Percentiles rank a stretch among this genome's conserved stretches.
These are phyloP conservation scores for Stictocephala bisonia DNA, from an alignment of 2,888 invertebrate genomes.

Conservation along the genomic window DNA sequence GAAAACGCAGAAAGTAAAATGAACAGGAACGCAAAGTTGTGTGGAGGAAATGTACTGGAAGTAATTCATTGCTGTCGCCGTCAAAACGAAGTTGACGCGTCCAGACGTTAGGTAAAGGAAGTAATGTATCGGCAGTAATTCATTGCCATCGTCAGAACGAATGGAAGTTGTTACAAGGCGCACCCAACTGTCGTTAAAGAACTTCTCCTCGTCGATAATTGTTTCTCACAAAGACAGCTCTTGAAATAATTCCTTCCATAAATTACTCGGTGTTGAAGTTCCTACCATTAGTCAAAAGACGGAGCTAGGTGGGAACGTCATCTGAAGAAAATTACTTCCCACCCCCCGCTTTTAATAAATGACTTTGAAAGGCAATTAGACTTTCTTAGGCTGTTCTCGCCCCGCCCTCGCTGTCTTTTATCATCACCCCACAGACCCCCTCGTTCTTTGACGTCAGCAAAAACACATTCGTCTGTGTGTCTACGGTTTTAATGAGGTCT, in stretches of 20 bases:
- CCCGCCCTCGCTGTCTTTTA: conserved; percentile 48
- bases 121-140: conserved; percentile 39
- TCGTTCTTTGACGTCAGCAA: conserved; percentile 46
- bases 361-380: conserved; percentile 53
- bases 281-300: conserved; percentile 51
- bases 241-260: conserved; percentile 51
- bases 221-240: conserved; percentile 49
- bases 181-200: conserved; percentile 34
- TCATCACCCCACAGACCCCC: conserved; percentile 44
- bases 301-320: conserved; percentile 49
- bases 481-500: conserved; percentile 14
- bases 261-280: conserved; percentile 51
- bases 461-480: conserved; percentile 50
- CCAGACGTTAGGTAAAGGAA: no score
- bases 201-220: conserved; percentile 48
- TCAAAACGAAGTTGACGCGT: no score
- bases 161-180: conserved; percentile 24
- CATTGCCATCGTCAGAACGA: conserved; percentile 23
- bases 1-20: no score
- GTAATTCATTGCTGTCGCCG: no score
- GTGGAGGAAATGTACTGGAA: no score
- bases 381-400: conserved; percentile 45
- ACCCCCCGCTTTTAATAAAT: conserved; percentile 56
- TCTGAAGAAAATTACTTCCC: conserved; percentile 51
- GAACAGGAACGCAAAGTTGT: no score